Conservation (phyloP, 92 coral and sea anemone species). For the Epizoanthus rinbou region DNA sequence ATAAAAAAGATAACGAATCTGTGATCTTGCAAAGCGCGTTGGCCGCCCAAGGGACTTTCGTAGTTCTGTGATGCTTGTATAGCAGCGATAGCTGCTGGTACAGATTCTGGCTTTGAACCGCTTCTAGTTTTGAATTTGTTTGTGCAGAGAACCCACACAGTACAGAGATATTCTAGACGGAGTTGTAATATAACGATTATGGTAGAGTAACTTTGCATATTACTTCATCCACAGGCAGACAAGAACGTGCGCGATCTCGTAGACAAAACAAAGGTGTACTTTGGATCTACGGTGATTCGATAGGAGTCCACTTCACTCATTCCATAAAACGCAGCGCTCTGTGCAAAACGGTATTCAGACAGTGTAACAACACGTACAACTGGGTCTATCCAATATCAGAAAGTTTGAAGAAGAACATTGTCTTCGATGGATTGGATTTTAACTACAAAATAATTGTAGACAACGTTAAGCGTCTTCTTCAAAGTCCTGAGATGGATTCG, state of each 20-base stretch:
- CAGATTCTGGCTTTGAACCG: too few species aligned
- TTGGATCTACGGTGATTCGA: slow-evolving; percentile 68
- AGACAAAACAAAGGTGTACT: slow-evolving; percentile 34
- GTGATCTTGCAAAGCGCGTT: too few species aligned
- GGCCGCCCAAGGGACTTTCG: too few species aligned
- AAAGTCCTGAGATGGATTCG: slow-evolving; percentile 14
- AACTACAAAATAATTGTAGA: slow-evolving; percentile 31
- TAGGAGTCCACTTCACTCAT: slow-evolving; percentile 51
- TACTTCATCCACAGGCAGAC: background rate
- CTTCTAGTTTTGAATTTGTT: too few species aligned
- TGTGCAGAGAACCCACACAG: too few species aligned
- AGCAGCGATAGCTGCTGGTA: too few species aligned
- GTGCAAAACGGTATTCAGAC: slow-evolving; percentile 48
- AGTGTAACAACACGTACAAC: slow-evolving; percentile 54
- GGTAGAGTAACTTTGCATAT: too few species aligned
- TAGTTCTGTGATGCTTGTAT: too few species aligned
- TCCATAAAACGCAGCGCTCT: slow-evolving; percentile 47
- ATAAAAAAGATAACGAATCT: too few species aligned
- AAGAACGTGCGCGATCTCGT: slow-evolving; percentile 2
- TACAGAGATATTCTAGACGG: too few species aligned
- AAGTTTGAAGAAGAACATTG: slow-evolving; percentile 32
- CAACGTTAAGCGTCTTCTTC: slow-evolving; percentile 26
- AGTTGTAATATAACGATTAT: too few species aligned
- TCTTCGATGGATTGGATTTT: slow-evolving; percentile 54
- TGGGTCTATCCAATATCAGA: slow-evolving; percentile 60